Base-by-base conservation (phyloP, 2,113 vertebrate genomes). In the Chaenogobius annularis region DNA sequence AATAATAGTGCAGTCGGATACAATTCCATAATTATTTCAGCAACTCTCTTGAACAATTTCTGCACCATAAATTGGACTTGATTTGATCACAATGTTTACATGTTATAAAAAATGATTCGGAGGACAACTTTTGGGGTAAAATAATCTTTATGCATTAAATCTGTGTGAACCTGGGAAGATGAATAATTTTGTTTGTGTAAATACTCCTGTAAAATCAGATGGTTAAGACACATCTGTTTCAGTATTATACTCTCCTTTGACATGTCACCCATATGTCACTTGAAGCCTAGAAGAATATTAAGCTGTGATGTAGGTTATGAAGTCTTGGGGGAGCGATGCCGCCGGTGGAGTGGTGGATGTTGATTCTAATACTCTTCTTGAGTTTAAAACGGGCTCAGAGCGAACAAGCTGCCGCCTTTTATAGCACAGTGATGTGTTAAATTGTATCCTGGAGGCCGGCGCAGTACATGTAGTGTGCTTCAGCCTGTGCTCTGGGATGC, bases 371-470 rank as follows among this genome's bases (percentile, higher is more conserved):
- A 23, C 71, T 75, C 58, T 68, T 68, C 73, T 74, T 75, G 48
- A 70, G 67, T 67, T 77, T 75, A 65, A 79, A 75, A 70, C 17
- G 20, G 17, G 78, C 78, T 67, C 56, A 20, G 40, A 74, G 76
- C 78, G 72, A 74, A 81, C n/a, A 72, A 44, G 64, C 61, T 66
- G 37, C 55, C 26, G 55, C 66, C 43, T 82, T 83, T 83, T 68
- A 58, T 66, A 80, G 76, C 66, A 77, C 77, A 75, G 74, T 66
- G 55, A 75, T 82, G 75, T 75, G 79, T 44, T 80, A 75, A 79
- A 84, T 83, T 86, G 62, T 69, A 67, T 63, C 74, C 80, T 61
- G 52, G 68, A 82, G 84, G 72, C 43, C 58, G 43, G 58, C 19
- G 55, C 69, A 88, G 79, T 83, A 74, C 69, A 59, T 63, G 22